Evolutionary conservation across 2,113 vertebrate species (phyloP).

Genomic region (Apistogramma diplotaenia): DNA sequence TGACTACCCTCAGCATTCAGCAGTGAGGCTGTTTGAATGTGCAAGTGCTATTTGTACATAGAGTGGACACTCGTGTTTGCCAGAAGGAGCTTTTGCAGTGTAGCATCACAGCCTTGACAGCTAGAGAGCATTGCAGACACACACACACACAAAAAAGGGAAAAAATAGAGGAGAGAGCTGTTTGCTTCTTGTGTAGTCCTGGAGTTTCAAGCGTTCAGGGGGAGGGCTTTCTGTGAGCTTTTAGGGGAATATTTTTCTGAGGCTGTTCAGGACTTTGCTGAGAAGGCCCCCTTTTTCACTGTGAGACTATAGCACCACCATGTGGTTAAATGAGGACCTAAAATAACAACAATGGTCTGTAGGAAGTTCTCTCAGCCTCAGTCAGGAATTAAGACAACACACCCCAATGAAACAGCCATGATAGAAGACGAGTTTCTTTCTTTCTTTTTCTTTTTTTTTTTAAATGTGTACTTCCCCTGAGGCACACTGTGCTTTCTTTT

Average conservation of each 20-base stretch:
- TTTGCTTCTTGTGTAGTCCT: constrained; percentile 59
- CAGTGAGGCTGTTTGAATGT: constrained; percentile 50
- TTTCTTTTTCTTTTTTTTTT: neutral
- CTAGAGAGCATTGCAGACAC: constrained; percentile 24
- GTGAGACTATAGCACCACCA: constrained; percentile 74
- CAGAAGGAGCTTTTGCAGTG: constrained; percentile 57
- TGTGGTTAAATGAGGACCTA: constrained; percentile 64
- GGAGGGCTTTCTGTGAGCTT: constrained; percentile 22
- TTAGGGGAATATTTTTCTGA: constrained; percentile 24
- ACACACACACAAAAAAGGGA: neutral
- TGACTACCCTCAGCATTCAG: constrained; percentile 23
- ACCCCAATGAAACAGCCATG: constrained; percentile 54
- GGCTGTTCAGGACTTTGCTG: constrained; percentile 53
- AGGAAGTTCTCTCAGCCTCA: constrained; percentile 28
- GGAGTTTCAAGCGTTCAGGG: constrained; percentile 39
- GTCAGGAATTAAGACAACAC: constrained; percentile 48
- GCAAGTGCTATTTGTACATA: constrained; percentile 57
- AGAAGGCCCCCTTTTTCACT: constrained; percentile 66
- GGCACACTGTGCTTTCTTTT: neutral
- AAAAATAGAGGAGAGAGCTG: constrained; percentile 13
- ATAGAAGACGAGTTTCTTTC: constrained; percentile 13
- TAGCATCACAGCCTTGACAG: constrained; percentile 57
- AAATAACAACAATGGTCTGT: constrained; percentile 16
- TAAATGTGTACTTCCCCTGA: neutral
- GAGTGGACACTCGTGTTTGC: constrained; percentile 52